A percentile compares a stretch with the other conserved stretches of the same genome.
These are phyloP conservation scores for Euproctis similis DNA, from an alignment of 2,888 invertebrate genomes.

Conservation along the genomic window DNA sequence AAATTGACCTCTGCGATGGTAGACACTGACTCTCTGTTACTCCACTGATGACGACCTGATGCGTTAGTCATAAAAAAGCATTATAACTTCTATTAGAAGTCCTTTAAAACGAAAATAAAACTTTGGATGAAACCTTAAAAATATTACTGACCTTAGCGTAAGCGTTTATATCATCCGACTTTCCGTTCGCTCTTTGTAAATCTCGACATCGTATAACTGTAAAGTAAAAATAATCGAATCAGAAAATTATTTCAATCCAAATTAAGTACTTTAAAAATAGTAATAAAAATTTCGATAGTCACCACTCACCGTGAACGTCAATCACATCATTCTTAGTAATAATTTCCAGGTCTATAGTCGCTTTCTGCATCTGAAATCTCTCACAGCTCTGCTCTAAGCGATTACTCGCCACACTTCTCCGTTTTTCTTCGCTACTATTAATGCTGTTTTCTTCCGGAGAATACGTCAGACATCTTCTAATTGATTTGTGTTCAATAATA, in stretches of 20 bases:
- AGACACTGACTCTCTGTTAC: slow-evolving; percentile 53
- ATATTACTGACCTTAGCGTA: slow-evolving; percentile 81
- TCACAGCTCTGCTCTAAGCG: slow-evolving; percentile 53
- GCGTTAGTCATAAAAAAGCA: slow-evolving; percentile 2
- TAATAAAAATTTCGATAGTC: slow-evolving; percentile 50
- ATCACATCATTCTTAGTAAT: slow-evolving; percentile 74
- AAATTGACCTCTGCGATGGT: slow-evolving; percentile 74
- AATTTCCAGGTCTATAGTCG: slow-evolving; percentile 79
- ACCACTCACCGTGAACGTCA: slow-evolving; percentile 82
- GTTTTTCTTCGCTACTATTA: slow-evolving; percentile 70
- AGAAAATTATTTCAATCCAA: background rate
- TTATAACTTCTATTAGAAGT: too few relatives aligned
- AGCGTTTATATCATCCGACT: slow-evolving; percentile 81
- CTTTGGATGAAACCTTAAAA: too few relatives aligned
- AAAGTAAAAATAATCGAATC: slow-evolving; percentile 35
- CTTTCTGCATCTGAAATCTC: slow-evolving; percentile 56
- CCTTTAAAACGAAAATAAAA: too few relatives aligned
- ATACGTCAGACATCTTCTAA: slow-evolving; percentile 76
- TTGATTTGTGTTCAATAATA: slow-evolving; percentile 63
- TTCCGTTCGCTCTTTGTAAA: slow-evolving; percentile 80
- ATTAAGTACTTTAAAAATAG: slow-evolving; percentile 6
- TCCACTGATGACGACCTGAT: slow-evolving; percentile 76
- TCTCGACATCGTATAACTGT: slow-evolving; percentile 87
- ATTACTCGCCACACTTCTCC: slow-evolving; percentile 70
- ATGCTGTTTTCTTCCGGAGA: slow-evolving; percentile 73